phyloP scores from a whole-genome alignment of 92 coral and sea anemone genomes.

The Anthopleura xanthogrammica region DNA sequence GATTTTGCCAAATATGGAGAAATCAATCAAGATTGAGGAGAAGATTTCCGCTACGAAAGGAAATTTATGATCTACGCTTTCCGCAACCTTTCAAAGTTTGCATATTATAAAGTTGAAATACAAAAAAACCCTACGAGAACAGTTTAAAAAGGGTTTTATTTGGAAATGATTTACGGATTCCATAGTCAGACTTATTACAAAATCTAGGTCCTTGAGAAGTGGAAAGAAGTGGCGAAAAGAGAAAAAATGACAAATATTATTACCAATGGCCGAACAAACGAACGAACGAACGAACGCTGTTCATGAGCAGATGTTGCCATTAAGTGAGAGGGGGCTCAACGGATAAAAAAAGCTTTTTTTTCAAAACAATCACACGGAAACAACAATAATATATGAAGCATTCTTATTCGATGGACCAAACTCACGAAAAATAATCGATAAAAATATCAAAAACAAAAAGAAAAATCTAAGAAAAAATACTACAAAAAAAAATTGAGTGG shows the following conservation, averaged over 20 bases:
- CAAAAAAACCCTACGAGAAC: neutral
- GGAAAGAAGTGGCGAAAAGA: neutral
- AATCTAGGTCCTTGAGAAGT: neutral
- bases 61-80: constrained; percentile 81
- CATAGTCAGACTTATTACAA: neutral
- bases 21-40: constrained; percentile 69
- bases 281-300: neutral
- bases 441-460: neutral
- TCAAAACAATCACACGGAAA: neutral
- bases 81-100: constrained; percentile 78
- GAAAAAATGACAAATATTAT: neutral
- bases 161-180: constrained; percentile 12
- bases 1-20: constrained; percentile 79
- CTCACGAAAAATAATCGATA: neutral
- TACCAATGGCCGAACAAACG: neutral
- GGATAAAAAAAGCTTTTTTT: neutral
- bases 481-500: neutral
- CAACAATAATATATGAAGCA: neutral
- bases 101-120: constrained; percentile 47
- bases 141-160: neutral
- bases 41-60: constrained; percentile 85
- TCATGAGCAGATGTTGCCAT: neutral
- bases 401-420: neutral
- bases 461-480: neutral
- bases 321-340: neutral